phyloP scores from a whole-genome alignment of 2,797 vertebrate genomes.

The Paguma larvata region DNA sequence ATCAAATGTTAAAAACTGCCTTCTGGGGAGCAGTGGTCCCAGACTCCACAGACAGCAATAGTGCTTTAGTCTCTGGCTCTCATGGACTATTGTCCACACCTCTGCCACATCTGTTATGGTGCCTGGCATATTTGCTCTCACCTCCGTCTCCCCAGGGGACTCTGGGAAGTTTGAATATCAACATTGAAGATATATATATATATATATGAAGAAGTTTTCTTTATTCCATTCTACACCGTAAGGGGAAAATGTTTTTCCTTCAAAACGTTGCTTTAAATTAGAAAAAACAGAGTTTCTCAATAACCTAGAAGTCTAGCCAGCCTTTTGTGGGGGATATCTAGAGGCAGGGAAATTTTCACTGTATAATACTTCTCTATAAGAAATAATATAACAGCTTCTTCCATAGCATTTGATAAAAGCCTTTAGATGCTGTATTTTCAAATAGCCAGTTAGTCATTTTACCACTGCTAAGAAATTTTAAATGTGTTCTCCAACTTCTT shows the following conservation, averaged over 20 bases:
- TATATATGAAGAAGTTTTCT: not conserved
- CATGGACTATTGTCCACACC: no score
- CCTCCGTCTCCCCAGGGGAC: not conserved
- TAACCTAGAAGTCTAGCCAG: not conserved
- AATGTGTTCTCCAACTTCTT: not conserved
- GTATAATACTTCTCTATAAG: not conserved
- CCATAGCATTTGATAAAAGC: not conserved
- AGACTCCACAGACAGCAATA: not conserved
- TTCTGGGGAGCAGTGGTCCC: not conserved
- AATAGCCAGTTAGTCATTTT: not conserved
- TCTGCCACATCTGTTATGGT: no score
- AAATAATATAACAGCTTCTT: not conserved
- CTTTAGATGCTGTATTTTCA: not conserved
- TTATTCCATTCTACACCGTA: not conserved
- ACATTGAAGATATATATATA: not conserved
- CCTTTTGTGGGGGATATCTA: not conserved
- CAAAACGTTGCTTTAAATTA: not conserved
- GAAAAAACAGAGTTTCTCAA: not conserved
- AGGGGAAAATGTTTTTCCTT: not conserved
- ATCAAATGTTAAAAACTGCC: not conserved
- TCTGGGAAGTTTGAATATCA: not conserved
- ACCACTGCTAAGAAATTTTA: not conserved
- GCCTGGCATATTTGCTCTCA: no score
- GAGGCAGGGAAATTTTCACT: not conserved
- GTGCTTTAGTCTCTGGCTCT: not conserved